Percentiles rank a stretch among this genome's conserved stretches.
Evolutionary conservation across 2,113 vertebrate species (phyloP).

Genomic region (Sorex fumeus): DNA sequence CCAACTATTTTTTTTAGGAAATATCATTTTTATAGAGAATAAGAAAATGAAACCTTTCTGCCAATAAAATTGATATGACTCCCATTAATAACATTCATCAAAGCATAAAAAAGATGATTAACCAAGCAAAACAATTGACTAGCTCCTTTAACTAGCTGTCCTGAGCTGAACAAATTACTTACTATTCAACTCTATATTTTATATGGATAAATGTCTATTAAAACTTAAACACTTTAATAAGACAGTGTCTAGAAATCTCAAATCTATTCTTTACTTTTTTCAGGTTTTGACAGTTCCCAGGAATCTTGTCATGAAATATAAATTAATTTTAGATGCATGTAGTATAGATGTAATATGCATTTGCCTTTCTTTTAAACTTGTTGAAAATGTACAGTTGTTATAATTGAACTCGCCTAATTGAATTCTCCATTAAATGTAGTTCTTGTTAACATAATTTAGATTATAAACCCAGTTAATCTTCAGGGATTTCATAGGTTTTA

Average conservation of each 20-base stretch:
- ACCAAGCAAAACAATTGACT: constrained; percentile 69
- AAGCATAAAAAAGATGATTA: constrained; percentile 70
- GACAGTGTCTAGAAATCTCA: neutral
- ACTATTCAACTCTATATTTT: constrained; percentile 56
- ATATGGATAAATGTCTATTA: constrained; percentile 52
- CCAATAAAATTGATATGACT: constrained; percentile 67
- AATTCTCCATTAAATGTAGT: constrained; percentile 61
- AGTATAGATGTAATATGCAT: constrained; percentile 21
- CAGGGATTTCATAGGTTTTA: constrained; percentile 49
- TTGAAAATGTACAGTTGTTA: constrained; percentile 61
- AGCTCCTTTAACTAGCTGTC: constrained; percentile 28
- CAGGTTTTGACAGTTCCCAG: constrained; percentile 20
- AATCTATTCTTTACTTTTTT: constrained; percentile 64
- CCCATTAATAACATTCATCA: constrained; percentile 54
- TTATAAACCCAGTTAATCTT: constrained; percentile 64
- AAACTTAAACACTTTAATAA: constrained; percentile 31
- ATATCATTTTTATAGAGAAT: constrained; percentile 62
- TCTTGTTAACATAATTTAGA: constrained; percentile 70
- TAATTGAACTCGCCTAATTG: constrained; percentile 74
- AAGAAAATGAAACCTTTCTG: constrained; percentile 76
- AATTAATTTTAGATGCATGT: constrained; percentile 57
- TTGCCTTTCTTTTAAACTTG: constrained; percentile 32
- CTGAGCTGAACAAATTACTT: constrained; percentile 68
- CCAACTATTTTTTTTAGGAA: constrained; percentile 22
- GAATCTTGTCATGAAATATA: constrained; percentile 61